Conservation (phyloP, 2,797 vertebrate genomes). For the Pipistrellus nathusii region DNA sequence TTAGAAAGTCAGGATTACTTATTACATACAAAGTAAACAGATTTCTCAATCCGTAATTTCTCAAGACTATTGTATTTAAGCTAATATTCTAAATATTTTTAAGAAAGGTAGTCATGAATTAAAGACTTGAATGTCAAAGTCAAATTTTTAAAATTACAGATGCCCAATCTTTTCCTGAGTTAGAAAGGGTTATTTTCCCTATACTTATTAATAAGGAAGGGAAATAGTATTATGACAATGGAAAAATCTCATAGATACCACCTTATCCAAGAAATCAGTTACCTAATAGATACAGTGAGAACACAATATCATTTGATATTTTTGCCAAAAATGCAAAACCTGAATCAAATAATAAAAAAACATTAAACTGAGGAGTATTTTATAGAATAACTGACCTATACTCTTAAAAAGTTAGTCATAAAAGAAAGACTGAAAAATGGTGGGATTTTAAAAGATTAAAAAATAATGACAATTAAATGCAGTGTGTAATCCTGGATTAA, state of each 20-base stretch:
- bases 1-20: constrained; percentile 8
- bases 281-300: not conserved
- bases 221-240: not conserved
- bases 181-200: constrained; percentile 41
- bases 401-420: not conserved
- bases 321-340: constrained; percentile 4
- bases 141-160: constrained; percentile 48
- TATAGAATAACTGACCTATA: not conserved
- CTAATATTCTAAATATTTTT: constrained; percentile 41
- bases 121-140: constrained; percentile 15
- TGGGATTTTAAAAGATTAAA: constrained; percentile 17
- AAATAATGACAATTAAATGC: not conserved
- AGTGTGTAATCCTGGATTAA: not conserved
- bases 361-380: not conserved
- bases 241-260: not conserved
- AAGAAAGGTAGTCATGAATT: constrained; percentile 23
- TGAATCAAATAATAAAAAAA: constrained; percentile 10
- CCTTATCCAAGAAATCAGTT: constrained; percentile 31
- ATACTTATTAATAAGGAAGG: not conserved
- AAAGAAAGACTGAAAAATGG: not conserved
- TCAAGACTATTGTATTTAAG: constrained; percentile 49
- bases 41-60: not conserved
- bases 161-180: not conserved
- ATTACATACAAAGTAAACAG: constrained; percentile 17
- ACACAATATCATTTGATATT: not conserved